Evolutionary conservation across 2,113 vertebrate species (phyloP), one percentile per base, ranked within the genome.

Genomic region (Zapornia atra): DNA sequence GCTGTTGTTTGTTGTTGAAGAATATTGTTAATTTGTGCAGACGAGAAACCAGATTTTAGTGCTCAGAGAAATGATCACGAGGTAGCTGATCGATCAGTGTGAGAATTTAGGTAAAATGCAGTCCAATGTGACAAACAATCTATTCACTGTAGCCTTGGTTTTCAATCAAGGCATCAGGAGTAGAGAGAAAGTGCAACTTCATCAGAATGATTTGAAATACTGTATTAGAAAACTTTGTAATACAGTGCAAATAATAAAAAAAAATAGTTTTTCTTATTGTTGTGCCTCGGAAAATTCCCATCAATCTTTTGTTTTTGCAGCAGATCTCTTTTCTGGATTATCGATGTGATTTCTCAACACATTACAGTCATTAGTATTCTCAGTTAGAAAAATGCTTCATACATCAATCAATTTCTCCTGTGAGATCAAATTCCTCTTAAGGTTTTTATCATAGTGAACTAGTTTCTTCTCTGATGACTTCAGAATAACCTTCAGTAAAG

Each of bases 271-370:
- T 89, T 73, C 44, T 36, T 96, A 44, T 89, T 94, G 38, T 28
- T 18, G 63, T 50, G 15, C 11, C 44, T 92, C 59, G 42, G 71
- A 64, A 92, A 89, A 36, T 44, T 78, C 48, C 21, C 46, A 92
- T 85, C 57, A 94, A 61, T 73, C 57, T 95, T 96, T 94, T 63
- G 48, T 95, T 98, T 97, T 83, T 86, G 80, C 15, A 78, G 48
- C 57, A 86, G 71, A 90, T 79, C 29, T 96, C 40, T 95, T 96
- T 96, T 96, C 85, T 79, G 90, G 53, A 40, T 91, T 96, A 90
- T 92, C 82, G 93, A 44, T 95, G 93, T 96, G 40, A 93, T 96
- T 98, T 92, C 77, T 90, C 53, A 95, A 78, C 69, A 76, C 79
- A 91, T 96, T 87, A 61, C 16, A 36, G 8, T 46, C 42, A 88